These are phyloP conservation scores for Steatornis caripensis DNA, from an alignment of 2,113 vertebrate species.

Conservation along the genomic window DNA sequence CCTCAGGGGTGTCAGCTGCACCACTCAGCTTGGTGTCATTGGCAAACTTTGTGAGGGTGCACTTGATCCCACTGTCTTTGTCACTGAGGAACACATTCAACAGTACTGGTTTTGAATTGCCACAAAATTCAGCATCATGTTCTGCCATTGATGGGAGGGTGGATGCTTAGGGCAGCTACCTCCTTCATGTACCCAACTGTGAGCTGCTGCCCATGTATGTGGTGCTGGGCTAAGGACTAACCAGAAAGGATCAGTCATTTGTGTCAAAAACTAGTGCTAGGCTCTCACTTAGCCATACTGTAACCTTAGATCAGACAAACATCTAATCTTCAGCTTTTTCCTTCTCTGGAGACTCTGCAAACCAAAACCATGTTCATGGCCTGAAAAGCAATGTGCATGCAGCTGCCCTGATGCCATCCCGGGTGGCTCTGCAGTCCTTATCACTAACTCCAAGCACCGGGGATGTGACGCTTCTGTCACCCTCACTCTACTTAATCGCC, in stretches of 20 bases:
- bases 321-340: not conserved
- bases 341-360: not conserved
- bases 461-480: not conserved
- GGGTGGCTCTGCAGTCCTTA: not conserved
- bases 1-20: no score
- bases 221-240: not conserved
- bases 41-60: no score
- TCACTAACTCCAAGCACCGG: not conserved
- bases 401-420: not conserved
- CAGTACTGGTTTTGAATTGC: no score
- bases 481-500: not conserved
- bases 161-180: not conserved
- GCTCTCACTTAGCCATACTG: not conserved
- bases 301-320: not conserved
- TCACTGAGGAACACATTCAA: no score
- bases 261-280: not conserved
- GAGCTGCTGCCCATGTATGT: accelerated
- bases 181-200: not conserved
- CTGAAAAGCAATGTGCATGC: not conserved
- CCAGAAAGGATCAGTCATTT: not conserved
- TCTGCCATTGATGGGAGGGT: not conserved
- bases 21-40: no score
- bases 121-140: not conserved
- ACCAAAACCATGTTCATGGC: not conserved
- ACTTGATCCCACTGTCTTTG: no score